Evolutionary conservation across 2,797 vertebrate species (phyloP).

Genomic region (Antrozous pallidus): DNA sequence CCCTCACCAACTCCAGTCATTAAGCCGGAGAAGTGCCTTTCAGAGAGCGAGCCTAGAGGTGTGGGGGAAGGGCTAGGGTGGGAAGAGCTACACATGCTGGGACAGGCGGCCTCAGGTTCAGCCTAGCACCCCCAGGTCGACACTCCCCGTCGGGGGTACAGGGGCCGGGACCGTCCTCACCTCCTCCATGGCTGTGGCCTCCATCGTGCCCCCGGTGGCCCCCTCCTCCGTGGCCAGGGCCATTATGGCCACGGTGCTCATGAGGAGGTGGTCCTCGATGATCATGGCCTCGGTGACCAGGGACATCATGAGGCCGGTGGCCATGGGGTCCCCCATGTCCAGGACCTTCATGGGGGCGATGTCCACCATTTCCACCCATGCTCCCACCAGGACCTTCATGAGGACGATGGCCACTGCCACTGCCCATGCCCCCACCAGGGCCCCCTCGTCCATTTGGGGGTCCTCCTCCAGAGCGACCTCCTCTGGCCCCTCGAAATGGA

Average conservation of each 20-base stretch:
- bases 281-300: constrained; percentile 77
- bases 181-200: constrained; percentile 78
- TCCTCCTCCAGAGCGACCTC: constrained; percentile 85
- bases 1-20: neutral
- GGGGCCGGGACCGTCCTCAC: constrained; percentile 38
- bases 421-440: constrained; percentile 79
- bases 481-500: constrained; percentile 85
- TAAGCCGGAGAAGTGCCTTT: neutral
- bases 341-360: constrained; percentile 69
- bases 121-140: neutral
- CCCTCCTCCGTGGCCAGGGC: constrained; percentile 79
- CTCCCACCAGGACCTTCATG: constrained; percentile 69
- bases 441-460: constrained; percentile 86
- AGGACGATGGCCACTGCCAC: constrained; percentile 66
- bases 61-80: neutral
- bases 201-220: constrained; percentile 87
- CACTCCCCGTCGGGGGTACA: neutral
- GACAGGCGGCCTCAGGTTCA: neutral
- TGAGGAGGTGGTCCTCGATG: constrained; percentile 75
- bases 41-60: neutral
- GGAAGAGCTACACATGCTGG: neutral
- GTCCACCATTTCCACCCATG: constrained; percentile 73
- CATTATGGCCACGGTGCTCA: constrained; percentile 77
- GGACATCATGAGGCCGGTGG: constrained; percentile 75
- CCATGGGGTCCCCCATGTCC: constrained; percentile 74